Evolutionary conservation across 1,140 invertebrate species (phyloP), one percentile per base, ranked within the genome.

Genomic region (Aphis craccivora): DNA sequence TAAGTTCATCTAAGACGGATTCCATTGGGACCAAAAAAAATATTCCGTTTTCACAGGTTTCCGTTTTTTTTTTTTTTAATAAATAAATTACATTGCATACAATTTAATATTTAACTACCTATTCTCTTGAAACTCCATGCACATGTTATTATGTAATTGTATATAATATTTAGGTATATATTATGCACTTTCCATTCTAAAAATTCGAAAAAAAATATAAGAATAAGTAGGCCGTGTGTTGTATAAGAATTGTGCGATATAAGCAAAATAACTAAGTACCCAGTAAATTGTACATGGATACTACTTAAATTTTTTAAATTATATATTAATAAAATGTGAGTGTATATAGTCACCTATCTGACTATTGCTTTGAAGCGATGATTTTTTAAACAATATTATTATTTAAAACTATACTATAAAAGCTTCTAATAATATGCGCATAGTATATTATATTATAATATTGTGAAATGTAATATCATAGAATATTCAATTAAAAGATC

Each of bases 31-130:
- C 84, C 25, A 87, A 30, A 45, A 87, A 30, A 87, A 43, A 87
- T 87, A 87, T 45, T 83, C 23, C 43, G 43, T 87, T 87, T 87
- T 87, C 84, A 87, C 84, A 30, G 84, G 40, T 87, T 45, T 87
- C 84, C 84, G 84, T 87, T 51, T 76, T 76, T n/a, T n/a, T 30
- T 60, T 60, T 67, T 67, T 30, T 30, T 14, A 30, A 67, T 67
- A 67, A 67, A 67, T 67, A 0, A 2, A 67, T 76, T 53, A 23
- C 20, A 53, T 53, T 23, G 9, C 53, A 53, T 53, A 53, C 6
- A 53, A 53, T 53, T 53, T 53, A 53, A 53, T 53, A 53, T 53
- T 76, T n/a, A 76, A 20, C 60, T 76, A 76, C 6, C 60, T 76
- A 76, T 76, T 76, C 30, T 76, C 14, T 76, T 76, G 60, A 76